A percentile compares a stretch with the other conserved stretches of the same genome.
These are phyloP conservation scores for Nylanderia fulva DNA, from an alignment of 1,140 invertebrate genomes.

Conservation along the genomic window DNA sequence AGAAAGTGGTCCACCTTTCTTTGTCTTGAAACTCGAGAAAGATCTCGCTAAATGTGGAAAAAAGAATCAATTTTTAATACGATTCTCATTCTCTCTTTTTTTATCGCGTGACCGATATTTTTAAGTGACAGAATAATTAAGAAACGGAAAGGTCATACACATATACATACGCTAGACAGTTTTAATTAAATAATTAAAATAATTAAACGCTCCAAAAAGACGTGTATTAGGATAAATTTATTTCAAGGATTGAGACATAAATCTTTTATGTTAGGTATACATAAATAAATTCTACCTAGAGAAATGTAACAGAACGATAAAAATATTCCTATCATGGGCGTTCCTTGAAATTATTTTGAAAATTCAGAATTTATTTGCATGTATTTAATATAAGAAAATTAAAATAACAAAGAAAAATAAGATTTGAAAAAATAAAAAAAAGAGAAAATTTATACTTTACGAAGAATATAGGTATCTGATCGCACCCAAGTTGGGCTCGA, in stretches of 20 bases:
- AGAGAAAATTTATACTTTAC: conserved; percentile 10
- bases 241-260: not conserved
- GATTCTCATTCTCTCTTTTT: not conserved
- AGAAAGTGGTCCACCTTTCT: not conserved
- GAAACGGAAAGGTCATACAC: not conserved
- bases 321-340: too few species aligned
- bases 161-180: not conserved
- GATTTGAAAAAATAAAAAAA: too few species aligned
- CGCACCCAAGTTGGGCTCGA: conserved; percentile 11
- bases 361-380: too few species aligned
- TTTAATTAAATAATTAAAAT: not conserved
- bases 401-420: too few species aligned
- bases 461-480: not conserved
- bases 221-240: not conserved
- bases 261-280: not conserved
- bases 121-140: not conserved
- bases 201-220: not conserved
- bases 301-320: not conserved
- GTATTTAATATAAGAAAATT: too few species aligned
- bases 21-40: not conserved
- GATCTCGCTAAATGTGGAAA: not conserved
- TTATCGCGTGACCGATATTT: not conserved
- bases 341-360: too few species aligned
- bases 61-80: not conserved
- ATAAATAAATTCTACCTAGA: not conserved